A percentile compares a stretch with the other conserved stretches of the same genome.
Conservation (phyloP, 1,140 invertebrate species). For the Conus ventricosus region DNA sequence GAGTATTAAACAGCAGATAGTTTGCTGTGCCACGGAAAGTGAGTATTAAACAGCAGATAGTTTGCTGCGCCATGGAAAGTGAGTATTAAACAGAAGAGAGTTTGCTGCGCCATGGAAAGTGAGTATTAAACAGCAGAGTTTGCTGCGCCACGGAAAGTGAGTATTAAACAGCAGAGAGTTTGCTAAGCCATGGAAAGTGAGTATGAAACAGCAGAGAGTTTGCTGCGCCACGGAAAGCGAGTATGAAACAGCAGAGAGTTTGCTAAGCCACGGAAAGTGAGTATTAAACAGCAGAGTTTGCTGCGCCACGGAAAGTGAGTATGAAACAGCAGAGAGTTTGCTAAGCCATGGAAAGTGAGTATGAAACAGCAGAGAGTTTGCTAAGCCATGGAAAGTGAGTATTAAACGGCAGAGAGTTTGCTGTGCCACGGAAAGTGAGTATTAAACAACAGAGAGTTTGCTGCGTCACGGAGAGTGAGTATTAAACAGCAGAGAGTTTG, state of each 20-base stretch:
- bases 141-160: not conserved
- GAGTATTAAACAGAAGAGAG: not conserved
- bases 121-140: no score
- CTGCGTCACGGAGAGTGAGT: no score
- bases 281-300: no score
- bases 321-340: not conserved
- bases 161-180: not conserved
- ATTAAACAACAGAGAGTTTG: no score
- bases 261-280: constrained; percentile 69
- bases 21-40: not conserved
- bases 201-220: no score
- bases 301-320: not conserved
- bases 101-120: not conserved
- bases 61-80: not conserved
- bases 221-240: not conserved
- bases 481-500: no score
- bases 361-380: not conserved
- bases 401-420: no score
- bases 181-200: constrained; percentile 13
- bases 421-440: no score
- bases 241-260: not conserved
- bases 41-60: not conserved
- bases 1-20: constrained; percentile 8
- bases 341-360: not conserved
- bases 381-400: no score